These are phyloP conservation scores for Tetrao urogallus DNA, from an alignment of 2,113 vertebrate genomes.

Conservation along the genomic window DNA sequence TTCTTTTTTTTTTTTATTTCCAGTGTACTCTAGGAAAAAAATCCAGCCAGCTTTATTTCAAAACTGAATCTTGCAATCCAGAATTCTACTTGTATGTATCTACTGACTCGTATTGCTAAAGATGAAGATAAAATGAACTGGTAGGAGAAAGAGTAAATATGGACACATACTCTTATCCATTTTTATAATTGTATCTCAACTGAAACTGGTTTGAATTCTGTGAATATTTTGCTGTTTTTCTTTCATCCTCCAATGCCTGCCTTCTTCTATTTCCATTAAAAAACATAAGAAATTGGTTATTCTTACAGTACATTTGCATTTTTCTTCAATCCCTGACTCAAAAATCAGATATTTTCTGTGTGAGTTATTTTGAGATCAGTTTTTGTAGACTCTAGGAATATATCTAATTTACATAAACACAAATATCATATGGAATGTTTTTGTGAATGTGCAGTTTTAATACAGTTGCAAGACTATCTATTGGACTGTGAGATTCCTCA, in stretches of 20 bases:
- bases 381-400: neutral
- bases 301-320: neutral
- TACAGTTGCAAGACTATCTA: neutral
- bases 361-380: neutral
- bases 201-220: neutral
- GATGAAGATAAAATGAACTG: neutral
- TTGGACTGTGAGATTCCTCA: neutral
- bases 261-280: neutral
- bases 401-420: neutral
- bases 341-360: neutral
- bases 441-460: neutral
- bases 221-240: neutral
- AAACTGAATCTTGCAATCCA: neutral
- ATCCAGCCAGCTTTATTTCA: neutral
- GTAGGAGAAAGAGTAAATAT: neutral
- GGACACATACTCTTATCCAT: neutral
- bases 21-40: neutral
- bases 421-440: neutral
- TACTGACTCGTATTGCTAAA: neutral
- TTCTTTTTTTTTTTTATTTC: neutral
- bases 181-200: neutral
- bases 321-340: neutral
- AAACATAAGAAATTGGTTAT: neutral
- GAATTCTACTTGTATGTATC: neutral
- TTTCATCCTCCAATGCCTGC: neutral